Evolutionary conservation across 2,113 vertebrate genomes (phyloP).

Genomic region (Cyanistes caeruleus): DNA sequence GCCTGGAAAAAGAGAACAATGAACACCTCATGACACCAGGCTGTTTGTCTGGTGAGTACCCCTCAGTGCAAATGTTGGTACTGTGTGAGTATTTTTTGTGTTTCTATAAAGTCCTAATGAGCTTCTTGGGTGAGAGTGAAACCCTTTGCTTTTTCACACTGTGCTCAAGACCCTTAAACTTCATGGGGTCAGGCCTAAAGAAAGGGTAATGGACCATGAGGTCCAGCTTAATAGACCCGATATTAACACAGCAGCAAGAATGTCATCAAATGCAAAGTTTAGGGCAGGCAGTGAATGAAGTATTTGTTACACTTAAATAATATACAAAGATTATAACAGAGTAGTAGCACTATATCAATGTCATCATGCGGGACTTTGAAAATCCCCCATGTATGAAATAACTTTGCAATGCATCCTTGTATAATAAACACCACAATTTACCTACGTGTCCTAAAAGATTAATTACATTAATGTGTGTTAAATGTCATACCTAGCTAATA

Average conservation of each 20-base stretch:
- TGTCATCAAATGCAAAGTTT: slow-evolving; percentile 83
- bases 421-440: slow-evolving; percentile 51
- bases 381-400: slow-evolving; percentile 73
- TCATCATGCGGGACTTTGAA: slow-evolving; percentile 74
- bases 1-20: slow-evolving; percentile 81
- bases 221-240: slow-evolving; percentile 84
- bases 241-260: slow-evolving; percentile 88
- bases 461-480: slow-evolving; percentile 7
- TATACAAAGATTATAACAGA: slow-evolving; percentile 80
- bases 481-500: slow-evolving; percentile 21
- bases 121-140: slow-evolving; percentile 92
- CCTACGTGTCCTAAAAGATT: slow-evolving; percentile 30
- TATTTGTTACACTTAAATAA: slow-evolving; percentile 85
- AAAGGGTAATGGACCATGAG: slow-evolving; percentile 90
- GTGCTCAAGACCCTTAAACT: slow-evolving; percentile 91
- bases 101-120: slow-evolving; percentile 98
- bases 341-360: slow-evolving; percentile 78
- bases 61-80: slow-evolving; percentile 88
- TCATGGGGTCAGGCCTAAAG: slow-evolving; percentile 88
- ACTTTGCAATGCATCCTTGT: slow-evolving; percentile 36
- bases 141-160: slow-evolving; percentile 88
- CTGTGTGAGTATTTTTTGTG: slow-evolving; percentile 90
- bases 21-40: slow-evolving; percentile 89
- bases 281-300: slow-evolving; percentile 80
- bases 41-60: slow-evolving; percentile 89